Evolutionary conservation across 2,797 vertebrate species (phyloP), one percentile per base, ranked within the genome.

Genomic region (Malacoraja senta): DNA sequence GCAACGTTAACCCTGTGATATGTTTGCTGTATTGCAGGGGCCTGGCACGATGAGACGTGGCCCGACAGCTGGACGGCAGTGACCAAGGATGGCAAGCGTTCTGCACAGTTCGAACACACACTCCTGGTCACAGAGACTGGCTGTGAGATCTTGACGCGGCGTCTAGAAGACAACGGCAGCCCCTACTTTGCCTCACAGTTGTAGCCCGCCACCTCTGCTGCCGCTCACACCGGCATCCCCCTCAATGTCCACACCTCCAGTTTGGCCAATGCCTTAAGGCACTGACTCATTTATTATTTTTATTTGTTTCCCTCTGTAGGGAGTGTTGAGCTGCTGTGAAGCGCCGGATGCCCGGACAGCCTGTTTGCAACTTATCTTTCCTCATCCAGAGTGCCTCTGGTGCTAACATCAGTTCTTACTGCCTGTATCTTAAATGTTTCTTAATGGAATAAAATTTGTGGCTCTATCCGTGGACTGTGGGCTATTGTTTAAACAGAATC

Each of bases 1-100:
- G 17, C 24, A 24, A 74, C 7, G 4, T 21, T 74, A 74, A 74
- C n/a, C 63, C 63, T 65, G 19, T 65, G 2, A 21, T 35, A 24
- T 74, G 21, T 80, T 93, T 83, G 76, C 93, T 93, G 0, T 93
- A 44, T 78, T 93, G 35, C 94, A 99, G 99, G 99, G 93, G 98
- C 98, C 35, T 99, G 99, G 99, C 99, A 99, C 94, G 99, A 99
- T 15, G 99, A 99, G 95, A 99, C 99, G 0, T 99, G 99, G 99
- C 99, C 99, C 0, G 99, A 99, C 21, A 98, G 98, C 26, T 99
- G 99, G 99, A 99, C 99, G 0, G 99, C 98, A 0, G 98, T 99
- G 93, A 99, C 98, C 0, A 96, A 98, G 94, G 99, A 99, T 0
- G 99, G 99, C 32, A 99, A 98, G 94, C 97, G 98, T n/a, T 99